Base-by-base conservation (phyloP, 2,113 vertebrate species). In the Scolopax mira region DNA sequence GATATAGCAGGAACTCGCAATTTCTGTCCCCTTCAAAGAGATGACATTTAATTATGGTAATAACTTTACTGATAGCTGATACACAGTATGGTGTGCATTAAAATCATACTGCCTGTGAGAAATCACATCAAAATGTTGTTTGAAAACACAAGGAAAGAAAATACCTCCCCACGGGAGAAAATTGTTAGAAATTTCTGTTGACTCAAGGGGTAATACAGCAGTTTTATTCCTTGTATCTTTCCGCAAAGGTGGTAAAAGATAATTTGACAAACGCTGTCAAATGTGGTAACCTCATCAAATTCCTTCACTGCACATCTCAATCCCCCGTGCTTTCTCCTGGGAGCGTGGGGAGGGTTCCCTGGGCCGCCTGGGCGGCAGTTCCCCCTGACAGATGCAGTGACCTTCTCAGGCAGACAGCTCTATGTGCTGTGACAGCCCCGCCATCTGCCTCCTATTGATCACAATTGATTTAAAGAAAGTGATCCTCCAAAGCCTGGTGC, bases 381-480 rank as follows among this genome's bases (percentile, higher is more conserved):
- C 97, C 95, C 90, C 57, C 85, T 93, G 97, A 96, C 93, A 95
- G 97, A 96, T 75, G 95, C 94, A 89, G 91, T 97, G 98, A 98
- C 98, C 98, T 98, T 97, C 97, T 98, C 97, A 93, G 1, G 7
- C 74, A 91, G 96, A 97, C 95, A 95, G 95, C 94, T 97, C 96
- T 93, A 95, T 97, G 86, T 81, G 42, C 91, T 27, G 65, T 95
- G 98, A 97, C 98, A 98, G 95, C 82, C 86, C 37, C 22, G 88
- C 97, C 98, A 98, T 96, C 98, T 98, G 98, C 91, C 94, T 94
- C 52, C 21, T 94, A 97, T 98, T 77, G 93, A 98, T 98, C 97
- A 92, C 41, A 73, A 96, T 77, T 95, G 97, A 94, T 89, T 97
- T 94, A 94, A 94, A 92, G 96, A 96, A 96, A 96, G 85, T 62